Conservation (phyloP, 2,797 vertebrate genomes). For the Poeciliopsis paucimaculata region DNA sequence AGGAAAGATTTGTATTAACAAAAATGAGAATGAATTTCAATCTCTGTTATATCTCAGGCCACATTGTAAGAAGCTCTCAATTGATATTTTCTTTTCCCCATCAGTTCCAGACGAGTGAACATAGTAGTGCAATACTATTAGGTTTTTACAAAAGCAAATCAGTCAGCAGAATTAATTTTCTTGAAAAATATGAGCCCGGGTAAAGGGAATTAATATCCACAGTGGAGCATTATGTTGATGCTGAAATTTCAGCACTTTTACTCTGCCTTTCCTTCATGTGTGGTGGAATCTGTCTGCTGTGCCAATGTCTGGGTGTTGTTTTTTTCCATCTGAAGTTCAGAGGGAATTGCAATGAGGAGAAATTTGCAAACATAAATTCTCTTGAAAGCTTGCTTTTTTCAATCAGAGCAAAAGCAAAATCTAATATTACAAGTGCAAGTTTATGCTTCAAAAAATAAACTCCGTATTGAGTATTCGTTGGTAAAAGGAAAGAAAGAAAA, state of each 20-base stretch:
- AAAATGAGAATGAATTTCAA: conserved; percentile 67
- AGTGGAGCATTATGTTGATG: conserved; percentile 42
- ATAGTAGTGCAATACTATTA: conserved; percentile 79
- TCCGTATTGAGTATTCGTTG: conserved; percentile 7
- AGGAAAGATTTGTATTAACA: conserved; percentile 57
- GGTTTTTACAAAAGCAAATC: conserved; percentile 85
- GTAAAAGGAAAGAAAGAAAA: conserved; percentile 29
- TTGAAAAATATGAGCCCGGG: conserved; percentile 75
- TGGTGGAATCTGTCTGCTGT: conserved; percentile 43
- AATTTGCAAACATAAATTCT: conserved; percentile 27
- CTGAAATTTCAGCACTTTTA: conserved; percentile 69
- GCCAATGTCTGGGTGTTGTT: conserved; percentile 32
- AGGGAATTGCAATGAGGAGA: conserved; percentile 11
- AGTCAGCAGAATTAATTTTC: conserved; percentile 81
- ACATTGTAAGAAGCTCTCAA: conserved; percentile 61
- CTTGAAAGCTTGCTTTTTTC: conserved; percentile 30
- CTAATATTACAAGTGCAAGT: conserved; percentile 8
- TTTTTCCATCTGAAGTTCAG: conserved; percentile 34
- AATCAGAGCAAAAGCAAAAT: conserved; percentile 9
- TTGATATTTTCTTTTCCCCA: conserved; percentile 75
- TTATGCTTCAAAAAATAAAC: not conserved
- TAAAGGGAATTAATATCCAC: conserved; percentile 75
- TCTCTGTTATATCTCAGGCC: conserved; percentile 71
- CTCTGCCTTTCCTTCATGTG: conserved; percentile 34
- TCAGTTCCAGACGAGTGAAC: conserved; percentile 79